A percentile compares a stretch with the other conserved stretches of the same genome.
These are phyloP conservation scores for Gadus macrocephalus DNA, from an alignment of 2,113 vertebrate species.

Conservation along the genomic window DNA sequence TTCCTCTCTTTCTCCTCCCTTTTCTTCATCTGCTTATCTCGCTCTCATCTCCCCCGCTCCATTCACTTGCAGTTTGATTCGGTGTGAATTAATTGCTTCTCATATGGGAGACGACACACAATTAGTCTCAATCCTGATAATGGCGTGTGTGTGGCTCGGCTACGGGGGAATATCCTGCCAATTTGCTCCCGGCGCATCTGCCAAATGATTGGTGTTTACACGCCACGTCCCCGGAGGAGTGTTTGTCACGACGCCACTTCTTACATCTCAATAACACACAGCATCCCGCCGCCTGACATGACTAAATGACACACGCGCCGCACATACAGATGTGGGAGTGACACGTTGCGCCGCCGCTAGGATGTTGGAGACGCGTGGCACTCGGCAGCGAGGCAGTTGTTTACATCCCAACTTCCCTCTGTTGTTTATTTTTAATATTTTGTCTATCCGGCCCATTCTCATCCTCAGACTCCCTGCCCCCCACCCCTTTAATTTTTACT, in stretches of 20 bases:
- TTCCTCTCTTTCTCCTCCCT: not conserved
- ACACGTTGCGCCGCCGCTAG: too few species aligned
- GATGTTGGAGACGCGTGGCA: too few species aligned
- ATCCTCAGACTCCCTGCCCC: constrained; percentile 28
- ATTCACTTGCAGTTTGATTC: constrained; percentile 68
- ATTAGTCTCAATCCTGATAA: constrained; percentile 81
- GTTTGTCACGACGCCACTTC: constrained; percentile 73
- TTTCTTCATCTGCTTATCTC: constrained; percentile 11
- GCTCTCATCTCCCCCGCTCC: constrained; percentile 24
- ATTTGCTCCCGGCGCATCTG: constrained; percentile 76
- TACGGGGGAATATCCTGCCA: constrained; percentile 72
- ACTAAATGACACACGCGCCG: constrained; percentile 20
- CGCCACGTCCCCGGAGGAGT: constrained; percentile 69
- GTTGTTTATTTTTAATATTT: not conserved
- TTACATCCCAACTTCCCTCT: not conserved
- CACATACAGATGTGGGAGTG: constrained; percentile 2
- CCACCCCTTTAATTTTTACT: not conserved
- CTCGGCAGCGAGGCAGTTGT: too few species aligned
- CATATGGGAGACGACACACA: constrained; percentile 74
- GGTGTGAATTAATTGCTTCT: constrained; percentile 78
- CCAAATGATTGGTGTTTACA: constrained; percentile 84
- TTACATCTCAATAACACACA: constrained; percentile 73
- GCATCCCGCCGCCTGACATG: constrained; percentile 39
- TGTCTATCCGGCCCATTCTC: constrained; percentile 10
- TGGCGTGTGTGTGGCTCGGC: constrained; percentile 70